Evolutionary conservation across 1,140 invertebrate genomes (phyloP).

Genomic region (Drosophila cardini): DNA sequence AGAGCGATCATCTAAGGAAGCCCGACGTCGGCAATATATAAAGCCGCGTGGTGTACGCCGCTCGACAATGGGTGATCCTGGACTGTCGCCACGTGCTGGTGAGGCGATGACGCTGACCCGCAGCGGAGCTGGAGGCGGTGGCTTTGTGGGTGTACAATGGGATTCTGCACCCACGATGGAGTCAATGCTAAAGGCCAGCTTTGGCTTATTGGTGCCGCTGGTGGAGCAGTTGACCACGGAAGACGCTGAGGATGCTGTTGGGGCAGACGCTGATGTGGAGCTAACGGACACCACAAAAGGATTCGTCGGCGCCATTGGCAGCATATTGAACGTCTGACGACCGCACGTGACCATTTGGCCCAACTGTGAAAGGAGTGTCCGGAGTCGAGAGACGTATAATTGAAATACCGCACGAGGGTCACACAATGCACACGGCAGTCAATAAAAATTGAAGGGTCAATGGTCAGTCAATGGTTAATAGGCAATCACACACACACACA

Average conservation of each 20-base stretch:
- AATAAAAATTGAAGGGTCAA: constrained; percentile 33
- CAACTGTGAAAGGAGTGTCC: constrained; percentile 11
- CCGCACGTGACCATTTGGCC: constrained; percentile 84
- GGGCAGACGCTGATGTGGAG: constrained; percentile 40
- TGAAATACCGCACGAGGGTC: constrained; percentile 42
- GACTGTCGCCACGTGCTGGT: constrained; percentile 68
- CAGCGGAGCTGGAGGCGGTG: constrained; percentile 51
- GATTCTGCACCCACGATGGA: constrained; percentile 92
- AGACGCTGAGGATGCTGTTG: constrained; percentile 26
- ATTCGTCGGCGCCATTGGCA: constrained; percentile 84
- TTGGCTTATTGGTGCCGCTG: constrained; percentile 89
- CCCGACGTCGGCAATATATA: constrained; percentile 69
- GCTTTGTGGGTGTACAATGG: constrained; percentile 61
- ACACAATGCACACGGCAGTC: constrained; percentile 18
- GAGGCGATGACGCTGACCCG: constrained; percentile 70
- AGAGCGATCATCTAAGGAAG: constrained; percentile 70
- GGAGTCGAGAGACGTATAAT: constrained; percentile 37
- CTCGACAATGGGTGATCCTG: constrained; percentile 48
- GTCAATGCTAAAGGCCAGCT: constrained; percentile 97
- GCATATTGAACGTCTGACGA: constrained; percentile 81
- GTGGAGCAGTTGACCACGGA: constrained; percentile 46
- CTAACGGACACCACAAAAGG: constrained; percentile 71
- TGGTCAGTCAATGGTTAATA: constrained; percentile 44
- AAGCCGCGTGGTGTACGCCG: constrained; percentile 61
- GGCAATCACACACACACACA: constrained; percentile 38